These are phyloP conservation scores for Psophia crepitans DNA, from an alignment of 2,113 vertebrate genomes.

Conservation along the genomic window DNA sequence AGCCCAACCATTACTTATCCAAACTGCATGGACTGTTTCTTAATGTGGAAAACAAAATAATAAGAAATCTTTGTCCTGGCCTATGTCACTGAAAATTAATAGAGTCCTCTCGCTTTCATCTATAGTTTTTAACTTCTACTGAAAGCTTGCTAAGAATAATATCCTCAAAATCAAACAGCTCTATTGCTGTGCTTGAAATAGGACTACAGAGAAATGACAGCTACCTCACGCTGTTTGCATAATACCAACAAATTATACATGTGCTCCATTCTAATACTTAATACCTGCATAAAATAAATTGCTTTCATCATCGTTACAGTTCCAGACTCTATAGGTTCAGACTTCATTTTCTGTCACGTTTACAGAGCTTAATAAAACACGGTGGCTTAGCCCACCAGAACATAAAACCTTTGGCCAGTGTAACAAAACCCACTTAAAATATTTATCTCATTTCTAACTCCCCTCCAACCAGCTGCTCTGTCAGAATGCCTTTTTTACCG, in stretches of 20 bases:
- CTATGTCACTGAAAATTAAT: neutral
- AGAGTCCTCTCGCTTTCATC: neutral
- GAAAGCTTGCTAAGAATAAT: constrained; percentile 12
- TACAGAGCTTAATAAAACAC: neutral
- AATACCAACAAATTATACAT: constrained; percentile 23
- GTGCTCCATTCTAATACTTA: neutral
- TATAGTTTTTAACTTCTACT: neutral
- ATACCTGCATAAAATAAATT: neutral
- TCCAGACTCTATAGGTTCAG: neutral
- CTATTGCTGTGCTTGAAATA: neutral
- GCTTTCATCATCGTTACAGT: neutral
- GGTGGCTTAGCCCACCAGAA: neutral
- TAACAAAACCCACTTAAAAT: neutral
- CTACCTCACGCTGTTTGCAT: neutral
- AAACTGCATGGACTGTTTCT: neutral
- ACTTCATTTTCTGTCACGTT: neutral
- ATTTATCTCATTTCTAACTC: neutral
- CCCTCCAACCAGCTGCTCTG: neutral
- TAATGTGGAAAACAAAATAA: neutral
- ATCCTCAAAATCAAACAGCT: constrained; percentile 11
- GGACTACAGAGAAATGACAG: neutral
- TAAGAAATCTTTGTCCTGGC: neutral
- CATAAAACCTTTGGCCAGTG: neutral
- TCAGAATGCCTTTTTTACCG: neutral
- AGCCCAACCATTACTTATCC: neutral